Conservation (phyloP, 2,888 invertebrate genomes). For the Lithophane socia region DNA sequence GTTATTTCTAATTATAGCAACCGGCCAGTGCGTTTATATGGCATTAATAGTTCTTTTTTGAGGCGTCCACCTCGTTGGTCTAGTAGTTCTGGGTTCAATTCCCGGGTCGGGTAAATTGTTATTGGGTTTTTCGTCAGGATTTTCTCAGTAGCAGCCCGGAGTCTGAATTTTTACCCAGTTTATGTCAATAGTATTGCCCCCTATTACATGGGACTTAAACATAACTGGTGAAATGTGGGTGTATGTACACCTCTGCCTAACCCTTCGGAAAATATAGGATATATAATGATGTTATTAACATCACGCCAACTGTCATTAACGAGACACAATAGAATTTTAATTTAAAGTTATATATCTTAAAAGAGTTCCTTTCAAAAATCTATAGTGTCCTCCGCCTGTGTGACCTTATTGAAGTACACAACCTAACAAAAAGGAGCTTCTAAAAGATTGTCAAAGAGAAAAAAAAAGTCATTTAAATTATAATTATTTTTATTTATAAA, state of each 20-base stretch:
- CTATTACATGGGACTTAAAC: too few relatives aligned
- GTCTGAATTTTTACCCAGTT: too few relatives aligned
- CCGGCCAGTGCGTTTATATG: neutral
- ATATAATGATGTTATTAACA: neutral
- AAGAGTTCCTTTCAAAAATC: neutral
- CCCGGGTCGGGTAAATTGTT: too few relatives aligned
- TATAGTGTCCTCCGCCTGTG: neutral
- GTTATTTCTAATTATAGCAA: neutral
- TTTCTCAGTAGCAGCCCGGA: too few relatives aligned
- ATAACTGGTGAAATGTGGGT: too few relatives aligned
- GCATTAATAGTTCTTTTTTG: neutral
- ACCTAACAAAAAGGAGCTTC: neutral
- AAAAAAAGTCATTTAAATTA: neutral
- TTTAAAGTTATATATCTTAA: too few relatives aligned
- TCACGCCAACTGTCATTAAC: too few relatives aligned
- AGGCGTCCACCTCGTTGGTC: neutral
- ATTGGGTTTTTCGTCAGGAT: too few relatives aligned
- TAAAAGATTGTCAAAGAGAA: neutral
- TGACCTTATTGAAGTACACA: neutral
- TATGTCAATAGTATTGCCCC: too few relatives aligned
- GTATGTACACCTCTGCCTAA: neutral
- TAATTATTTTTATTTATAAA: slow-evolving; percentile 43
- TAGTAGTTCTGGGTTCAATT: too few relatives aligned
- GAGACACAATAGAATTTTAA: too few relatives aligned
- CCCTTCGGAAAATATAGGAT: neutral